These are phyloP conservation scores for Drosophila pruinosa DNA, from an alignment of 1,140 invertebrate species.

Conservation along the genomic window DNA sequence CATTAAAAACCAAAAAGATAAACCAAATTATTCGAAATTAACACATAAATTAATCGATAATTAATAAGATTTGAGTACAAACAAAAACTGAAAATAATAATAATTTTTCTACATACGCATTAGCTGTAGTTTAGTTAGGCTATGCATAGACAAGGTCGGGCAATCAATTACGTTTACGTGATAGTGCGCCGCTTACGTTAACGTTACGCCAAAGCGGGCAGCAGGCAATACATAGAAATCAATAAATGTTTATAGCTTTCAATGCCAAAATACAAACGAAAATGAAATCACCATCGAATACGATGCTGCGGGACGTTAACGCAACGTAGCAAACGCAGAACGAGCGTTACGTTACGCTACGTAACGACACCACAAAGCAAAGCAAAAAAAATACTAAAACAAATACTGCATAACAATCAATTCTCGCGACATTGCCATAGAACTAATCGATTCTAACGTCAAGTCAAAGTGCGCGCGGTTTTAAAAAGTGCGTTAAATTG, in stretches of 20 bases:
- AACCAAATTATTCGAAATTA: constrained; percentile 35
- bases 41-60: constrained; percentile 38
- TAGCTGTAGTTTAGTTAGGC: constrained; percentile 39
- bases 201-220: constrained; percentile 49
- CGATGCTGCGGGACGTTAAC: constrained; percentile 65
- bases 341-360: constrained; percentile 55
- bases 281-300: constrained; percentile 80
- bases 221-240: constrained; percentile 63
- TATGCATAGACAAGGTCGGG: constrained; percentile 58
- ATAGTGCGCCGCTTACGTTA: constrained; percentile 42
- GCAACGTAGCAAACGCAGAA: constrained; percentile 62
- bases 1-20: constrained; percentile 3
- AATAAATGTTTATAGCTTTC: constrained; percentile 78
- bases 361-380: constrained; percentile 37
- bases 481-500: background rate
- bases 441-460: constrained; percentile 1
- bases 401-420: constrained; percentile 32
- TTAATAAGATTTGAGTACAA: constrained; percentile 30
- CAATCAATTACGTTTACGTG: constrained; percentile 36
- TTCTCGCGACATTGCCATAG: constrained; percentile 6
- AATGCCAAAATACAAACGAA: constrained; percentile 78
- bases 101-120: constrained; percentile 64
- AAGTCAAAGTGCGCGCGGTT: constrained; percentile 37
- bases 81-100: constrained; percentile 17
- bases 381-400: constrained; percentile 28